Evolutionary conservation across 1,140 invertebrate species (phyloP), one percentile per base, ranked within the genome.

Genomic region (Metopolophium dirhodum): DNA sequence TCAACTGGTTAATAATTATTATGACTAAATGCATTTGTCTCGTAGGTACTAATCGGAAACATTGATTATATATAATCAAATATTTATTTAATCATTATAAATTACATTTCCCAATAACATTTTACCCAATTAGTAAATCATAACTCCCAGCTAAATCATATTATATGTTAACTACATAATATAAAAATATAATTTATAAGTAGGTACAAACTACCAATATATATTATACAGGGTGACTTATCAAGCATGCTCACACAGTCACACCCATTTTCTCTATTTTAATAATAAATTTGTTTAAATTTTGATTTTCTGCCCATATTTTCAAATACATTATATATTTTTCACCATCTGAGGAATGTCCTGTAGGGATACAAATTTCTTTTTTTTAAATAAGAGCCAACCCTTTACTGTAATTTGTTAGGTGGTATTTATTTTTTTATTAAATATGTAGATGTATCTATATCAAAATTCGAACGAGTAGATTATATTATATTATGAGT

Each of bases 11-110:
- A 68, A 68, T 68, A n/a, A 68, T 68, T 68, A 30, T 30, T 68
- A 68, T 68, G 61, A 68, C 61, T 68, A 68, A 68, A 68, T 68
- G 30, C 30, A 68, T 68, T 68, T 68, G 61, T 68, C 61, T 68
- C 61, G 30, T 68, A 47, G 45, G 45, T 7, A n/a, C 9, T 68
- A n/a, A 68, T 68, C 30, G 9, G 9, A 30, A 68, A 68, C 61
- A 30, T 68, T 68, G 30, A 68, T 68, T 68, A 68, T 30, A n/a
- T 68, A 68, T 68, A 68, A 68, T 68, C 61, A 68, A 30, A 68
- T 68, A 68, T 68, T 68, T 68, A 30, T 68, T 68, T 68, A 68
- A 68, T 68, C 61, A 68, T 68, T 68, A 68, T 68, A 68, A 68
- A 68, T 68, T 68, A n/a, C 30, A 68, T 68, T 68, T 68, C 30